Evolutionary conservation across 1,140 invertebrate species (phyloP), one percentile per base, ranked within the genome.

Genomic region (Lordiphosa collinella): DNA sequence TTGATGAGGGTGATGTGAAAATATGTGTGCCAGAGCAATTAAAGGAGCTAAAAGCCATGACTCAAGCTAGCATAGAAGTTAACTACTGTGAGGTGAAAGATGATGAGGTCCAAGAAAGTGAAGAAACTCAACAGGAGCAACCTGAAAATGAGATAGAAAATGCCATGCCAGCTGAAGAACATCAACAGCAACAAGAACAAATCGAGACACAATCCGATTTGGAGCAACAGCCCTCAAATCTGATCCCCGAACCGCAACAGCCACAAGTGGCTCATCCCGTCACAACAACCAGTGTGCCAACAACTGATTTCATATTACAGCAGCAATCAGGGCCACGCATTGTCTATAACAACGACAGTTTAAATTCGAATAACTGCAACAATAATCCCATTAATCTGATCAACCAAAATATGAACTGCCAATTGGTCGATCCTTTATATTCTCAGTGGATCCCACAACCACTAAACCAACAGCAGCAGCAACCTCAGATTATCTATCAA

Each of bases 301-400:
- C 34, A 14, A 22, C 54, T 6, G 12, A 8, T 29, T 36, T 41
- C 3, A 8, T 3, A 13, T 31, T 61, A 2, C 50, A 37, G 7
- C 55, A 54, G 13, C 67, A 50, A 12, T 13, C 56, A 10, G 46
- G 50, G 7, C 69, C 73, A 25, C 63, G 54, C n/a, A 48, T 54
- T 36, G 38, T 51, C 9, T 36, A 40, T 2, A 11, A 34, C 3
- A 36, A 46, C n/a, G 29, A 46, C 0, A 2, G 12, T 0, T 11
- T 9, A 5, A 57, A 37, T 12, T 18, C 37, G 6, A 35, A 10
- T 3, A 53, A 1, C n/a, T 29, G 9, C 11, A 64, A 51, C 14
- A 63, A 50, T 11, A 72, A 61, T 18, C 41, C 55, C 2, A 8
- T 43, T 0, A 40, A 44, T 31, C 37, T 54, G 0, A 5, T 52